phyloP scores from a whole-genome alignment of 2,113 vertebrate genomes.

The Uria aalge region DNA sequence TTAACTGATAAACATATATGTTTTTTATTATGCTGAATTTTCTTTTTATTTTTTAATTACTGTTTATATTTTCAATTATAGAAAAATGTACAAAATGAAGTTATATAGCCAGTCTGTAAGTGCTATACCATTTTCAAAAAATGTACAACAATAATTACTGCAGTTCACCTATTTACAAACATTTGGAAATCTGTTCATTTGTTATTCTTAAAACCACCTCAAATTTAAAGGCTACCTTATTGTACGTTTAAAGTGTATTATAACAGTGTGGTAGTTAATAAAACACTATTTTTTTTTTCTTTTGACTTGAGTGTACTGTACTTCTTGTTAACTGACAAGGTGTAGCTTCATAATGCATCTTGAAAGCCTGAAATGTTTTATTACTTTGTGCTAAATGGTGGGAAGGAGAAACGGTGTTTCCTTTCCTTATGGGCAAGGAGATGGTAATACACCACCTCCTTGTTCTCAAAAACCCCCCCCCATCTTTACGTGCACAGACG shows the following conservation, averaged over 20 bases:
- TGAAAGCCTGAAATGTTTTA: background rate
- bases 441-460: background rate
- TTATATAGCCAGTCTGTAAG: constrained; percentile 84
- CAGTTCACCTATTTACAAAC: constrained; percentile 82
- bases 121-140: constrained; percentile 82
- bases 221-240: constrained; percentile 85
- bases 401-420: background rate
- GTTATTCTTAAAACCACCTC: constrained; percentile 81
- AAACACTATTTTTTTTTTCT: constrained; percentile 89
- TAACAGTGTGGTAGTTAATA: constrained; percentile 86
- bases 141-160: constrained; percentile 79
- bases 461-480: rapidly evolving
- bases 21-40: constrained; percentile 88
- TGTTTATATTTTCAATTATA: constrained; percentile 88
- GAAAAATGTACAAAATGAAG: constrained; percentile 84
- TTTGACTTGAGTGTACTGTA: constrained; percentile 76
- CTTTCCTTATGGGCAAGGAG: background rate
- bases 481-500: background rate
- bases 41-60: constrained; percentile 88
- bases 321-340: constrained; percentile 53
- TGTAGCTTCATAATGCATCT: background rate
- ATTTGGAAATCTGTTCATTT: constrained; percentile 83
- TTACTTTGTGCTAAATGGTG: background rate
- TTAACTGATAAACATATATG: constrained; percentile 84
- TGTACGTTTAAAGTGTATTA: constrained; percentile 88